phyloP scores from a whole-genome alignment of 2,888 invertebrate species.

The Monoplex corrugatus region DNA sequence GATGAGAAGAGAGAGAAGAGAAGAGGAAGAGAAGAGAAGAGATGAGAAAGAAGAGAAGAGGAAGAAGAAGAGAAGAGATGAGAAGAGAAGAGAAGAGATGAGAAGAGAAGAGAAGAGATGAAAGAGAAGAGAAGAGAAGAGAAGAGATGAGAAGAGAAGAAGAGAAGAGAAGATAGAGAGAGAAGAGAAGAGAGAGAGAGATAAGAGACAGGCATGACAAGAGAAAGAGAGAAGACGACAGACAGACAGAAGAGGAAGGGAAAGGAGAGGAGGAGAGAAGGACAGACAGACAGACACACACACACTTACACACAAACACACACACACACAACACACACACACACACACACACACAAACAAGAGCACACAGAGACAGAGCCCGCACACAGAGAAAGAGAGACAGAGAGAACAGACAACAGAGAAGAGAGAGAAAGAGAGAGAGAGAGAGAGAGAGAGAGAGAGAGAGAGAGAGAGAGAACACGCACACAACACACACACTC shows the following conservation, averaged over 20 bases:
- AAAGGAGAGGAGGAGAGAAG: background rate
- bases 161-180: background rate
- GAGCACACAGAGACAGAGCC: too few relatives aligned
- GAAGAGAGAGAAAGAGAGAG: too few relatives aligned
- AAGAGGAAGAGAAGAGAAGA: slow-evolving; percentile 38
- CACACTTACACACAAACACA: background rate
- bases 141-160: background rate
- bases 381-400: too few relatives aligned
- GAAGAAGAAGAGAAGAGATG: background rate
- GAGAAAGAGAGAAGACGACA: background rate
- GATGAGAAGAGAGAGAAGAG: slow-evolving; percentile 33
- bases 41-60: background rate
- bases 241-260: background rate
- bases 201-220: background rate
- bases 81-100: background rate
- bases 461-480: too few relatives aligned
- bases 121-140: background rate
- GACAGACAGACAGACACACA: background rate
- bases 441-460: too few relatives aligned
- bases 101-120: too few relatives aligned
- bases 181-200: too few relatives aligned
- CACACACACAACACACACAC: background rate
- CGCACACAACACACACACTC: too few relatives aligned
- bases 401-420: too few relatives aligned
- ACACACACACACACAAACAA: too few relatives aligned